Conservation (phyloP, 2,888 invertebrate species). For the Diarsia dahlii region DNA sequence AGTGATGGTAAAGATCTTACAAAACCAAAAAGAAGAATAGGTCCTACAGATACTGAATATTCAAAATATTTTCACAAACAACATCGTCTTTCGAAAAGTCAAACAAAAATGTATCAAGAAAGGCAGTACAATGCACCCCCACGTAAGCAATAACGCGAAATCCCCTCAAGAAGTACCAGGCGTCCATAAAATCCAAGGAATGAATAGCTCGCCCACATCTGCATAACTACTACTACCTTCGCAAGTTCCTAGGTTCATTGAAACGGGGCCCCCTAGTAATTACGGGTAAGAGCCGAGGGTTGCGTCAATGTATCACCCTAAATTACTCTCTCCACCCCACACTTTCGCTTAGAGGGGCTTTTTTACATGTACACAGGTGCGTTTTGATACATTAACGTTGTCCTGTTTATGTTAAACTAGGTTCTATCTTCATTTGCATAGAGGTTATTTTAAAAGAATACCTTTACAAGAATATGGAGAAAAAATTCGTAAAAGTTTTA, state of each 20-base stretch:
- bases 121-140: constrained; percentile 3
- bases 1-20: no score
- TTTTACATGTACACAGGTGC: constrained; percentile 79
- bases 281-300: constrained; percentile 70
- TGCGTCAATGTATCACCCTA: constrained; percentile 83
- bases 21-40: neutral
- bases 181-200: constrained; percentile 52
- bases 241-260: constrained; percentile 63
- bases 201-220: constrained; percentile 47
- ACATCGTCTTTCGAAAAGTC: neutral
- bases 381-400: constrained; percentile 68
- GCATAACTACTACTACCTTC: constrained; percentile 53
- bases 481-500: constrained; percentile 45
- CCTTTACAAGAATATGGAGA: constrained; percentile 25
- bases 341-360: constrained; percentile 71
- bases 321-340: constrained; percentile 84
- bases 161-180: constrained; percentile 26
- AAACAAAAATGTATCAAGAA: neutral
- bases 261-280: constrained; percentile 68
- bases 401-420: constrained; percentile 54
- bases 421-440: constrained; percentile 28
- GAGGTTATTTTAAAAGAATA: constrained; percentile 35
- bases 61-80: neutral
- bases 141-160: constrained; percentile 17
- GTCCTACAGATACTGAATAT: neutral